Evolutionary conservation across 2,113 vertebrate species (phyloP).

Genomic region (Eurypyga helias): DNA sequence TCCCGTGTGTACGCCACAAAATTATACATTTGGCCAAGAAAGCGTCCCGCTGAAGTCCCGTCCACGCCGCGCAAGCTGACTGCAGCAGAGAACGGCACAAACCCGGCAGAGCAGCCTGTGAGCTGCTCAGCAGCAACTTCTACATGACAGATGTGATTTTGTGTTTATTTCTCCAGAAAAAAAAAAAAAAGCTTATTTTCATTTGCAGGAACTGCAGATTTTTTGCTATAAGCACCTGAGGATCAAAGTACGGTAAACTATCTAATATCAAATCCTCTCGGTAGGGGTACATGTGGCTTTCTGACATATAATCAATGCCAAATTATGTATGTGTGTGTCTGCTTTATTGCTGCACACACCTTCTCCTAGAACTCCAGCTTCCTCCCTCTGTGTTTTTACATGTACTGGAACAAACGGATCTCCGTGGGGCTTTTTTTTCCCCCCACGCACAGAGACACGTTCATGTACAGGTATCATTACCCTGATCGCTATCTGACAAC

Average conservation of each 20-base stretch:
- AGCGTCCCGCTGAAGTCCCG: not conserved
- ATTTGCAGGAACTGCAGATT: not conserved
- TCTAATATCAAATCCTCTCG: not conserved
- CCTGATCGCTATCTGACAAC: not conserved
- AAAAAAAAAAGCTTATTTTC: not conserved
- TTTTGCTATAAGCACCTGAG: not conserved
- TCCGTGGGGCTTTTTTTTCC: not conserved
- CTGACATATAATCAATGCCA: not conserved
- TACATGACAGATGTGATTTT: not conserved
- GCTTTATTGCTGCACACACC: not conserved
- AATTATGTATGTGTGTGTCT: not conserved
- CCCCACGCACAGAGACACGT: accelerated
- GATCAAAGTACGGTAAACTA: not conserved
- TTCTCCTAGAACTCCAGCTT: not conserved
- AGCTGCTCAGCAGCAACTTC: constrained; percentile 57
- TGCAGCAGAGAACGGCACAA: not conserved
- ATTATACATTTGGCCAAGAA: not conserved
- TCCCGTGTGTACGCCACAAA: accelerated
- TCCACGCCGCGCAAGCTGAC: not conserved
- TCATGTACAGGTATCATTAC: not conserved
- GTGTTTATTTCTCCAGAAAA: constrained; percentile 13
- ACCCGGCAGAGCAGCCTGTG: not conserved
- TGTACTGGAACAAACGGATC: not conserved
- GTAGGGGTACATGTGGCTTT: not conserved
- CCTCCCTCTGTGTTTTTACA: not conserved